phyloP scores from a whole-genome alignment of 2,797 vertebrate genomes.

The Poeciliopsis turneri region DNA sequence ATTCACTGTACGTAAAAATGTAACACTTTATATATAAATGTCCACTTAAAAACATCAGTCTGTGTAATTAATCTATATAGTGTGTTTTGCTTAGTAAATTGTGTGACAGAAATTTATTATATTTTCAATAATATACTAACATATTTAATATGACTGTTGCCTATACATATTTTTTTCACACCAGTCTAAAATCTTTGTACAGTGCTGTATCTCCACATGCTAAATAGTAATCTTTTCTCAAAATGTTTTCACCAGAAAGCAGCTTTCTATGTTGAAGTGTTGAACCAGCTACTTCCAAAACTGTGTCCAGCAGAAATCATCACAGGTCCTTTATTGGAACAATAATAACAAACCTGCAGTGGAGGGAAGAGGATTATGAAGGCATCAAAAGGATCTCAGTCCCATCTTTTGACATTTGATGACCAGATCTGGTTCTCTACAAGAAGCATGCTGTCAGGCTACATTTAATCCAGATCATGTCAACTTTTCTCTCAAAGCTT shows the following conservation, averaged over 20 bases:
- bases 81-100: no score
- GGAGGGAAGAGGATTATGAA: conserved; percentile 90
- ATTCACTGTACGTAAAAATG: no score
- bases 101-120: no score
- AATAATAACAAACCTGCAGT: conserved; percentile 83
- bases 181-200: neutral
- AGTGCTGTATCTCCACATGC: neutral
- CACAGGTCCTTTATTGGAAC: neutral
- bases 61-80: no score
- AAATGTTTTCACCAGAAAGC: neutral
- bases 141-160: neutral
- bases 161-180: neutral
- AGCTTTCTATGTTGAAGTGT: neutral
- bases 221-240: neutral
- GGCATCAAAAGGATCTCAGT: conserved; percentile 92
- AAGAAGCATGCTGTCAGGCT: conserved; percentile 84
- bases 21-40: no score
- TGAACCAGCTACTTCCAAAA: neutral
- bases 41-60: no score
- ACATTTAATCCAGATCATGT: conserved; percentile 18
- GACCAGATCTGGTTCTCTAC: conserved; percentile 92
- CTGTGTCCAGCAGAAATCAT: neutral
- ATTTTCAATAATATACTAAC: neutral
- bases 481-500: neutral
- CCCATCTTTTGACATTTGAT: conserved; percentile 90